Evolutionary conservation across 2,888 invertebrate species (phyloP).

Genomic region (Lottia scabra): DNA sequence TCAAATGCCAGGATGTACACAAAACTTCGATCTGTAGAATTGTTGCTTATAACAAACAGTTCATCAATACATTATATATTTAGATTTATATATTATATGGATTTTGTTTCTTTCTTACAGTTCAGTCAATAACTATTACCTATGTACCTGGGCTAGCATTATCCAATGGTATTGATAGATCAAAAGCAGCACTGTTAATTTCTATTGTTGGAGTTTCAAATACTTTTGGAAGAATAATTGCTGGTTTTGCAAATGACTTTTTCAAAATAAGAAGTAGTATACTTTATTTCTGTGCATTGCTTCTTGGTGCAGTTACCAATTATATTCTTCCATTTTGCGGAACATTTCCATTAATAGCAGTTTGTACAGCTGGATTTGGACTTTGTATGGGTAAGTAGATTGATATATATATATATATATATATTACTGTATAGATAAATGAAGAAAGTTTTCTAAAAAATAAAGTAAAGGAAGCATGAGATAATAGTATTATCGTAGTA

Average conservation of each 20-base stretch:
- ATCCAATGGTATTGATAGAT: conserved; percentile 41
- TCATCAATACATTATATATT: not conserved
- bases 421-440: too few relatives aligned
- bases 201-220: conserved; percentile 63
- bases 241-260: conserved; percentile 52
- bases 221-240: conserved; percentile 50
- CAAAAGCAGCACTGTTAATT: conserved; percentile 55
- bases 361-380: conserved; percentile 55
- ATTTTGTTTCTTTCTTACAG: conserved; percentile 35
- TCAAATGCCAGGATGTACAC: not conserved
- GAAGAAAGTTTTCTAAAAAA: too few relatives aligned
- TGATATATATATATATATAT: too few relatives aligned
- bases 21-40: not conserved
- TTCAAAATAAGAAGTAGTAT: conserved; percentile 47
- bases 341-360: conserved; percentile 40
- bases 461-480: too few relatives aligned
- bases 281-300: conserved; percentile 50
- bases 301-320: conserved; percentile 47
- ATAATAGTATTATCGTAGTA: too few relatives aligned
- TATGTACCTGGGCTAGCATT: conserved; percentile 60
- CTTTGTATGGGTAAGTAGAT: conserved; percentile 62
- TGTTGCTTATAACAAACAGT: not conserved
- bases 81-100: not conserved
- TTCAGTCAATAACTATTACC: conserved; percentile 53
- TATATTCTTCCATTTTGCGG: conserved; percentile 51